Percentiles rank a stretch among this genome's conserved stretches.
phyloP scores from a whole-genome alignment of 2,113 vertebrate genomes.

The Corythaixoides concolor region DNA sequence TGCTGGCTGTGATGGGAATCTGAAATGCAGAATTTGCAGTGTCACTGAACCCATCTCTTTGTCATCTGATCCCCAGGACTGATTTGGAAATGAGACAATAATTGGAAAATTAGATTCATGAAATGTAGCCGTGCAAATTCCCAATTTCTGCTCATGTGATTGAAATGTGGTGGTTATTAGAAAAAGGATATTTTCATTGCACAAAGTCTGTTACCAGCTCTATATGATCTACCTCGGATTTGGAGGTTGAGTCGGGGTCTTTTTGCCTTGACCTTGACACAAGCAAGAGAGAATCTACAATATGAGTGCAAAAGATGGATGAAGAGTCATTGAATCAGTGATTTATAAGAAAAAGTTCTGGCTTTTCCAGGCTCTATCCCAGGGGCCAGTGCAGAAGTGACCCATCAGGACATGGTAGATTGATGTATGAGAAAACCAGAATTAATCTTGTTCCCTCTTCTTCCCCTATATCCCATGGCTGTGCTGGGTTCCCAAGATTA shows the following conservation, averaged over 20 bases:
- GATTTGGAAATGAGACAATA: constrained; percentile 24
- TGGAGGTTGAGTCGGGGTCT: not conserved
- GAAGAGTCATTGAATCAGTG: not conserved
- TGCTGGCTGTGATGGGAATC: constrained; percentile 11
- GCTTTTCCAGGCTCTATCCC: not conserved
- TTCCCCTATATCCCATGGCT: not conserved
- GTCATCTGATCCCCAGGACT: not conserved
- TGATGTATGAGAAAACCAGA: not conserved
- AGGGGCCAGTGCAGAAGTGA: not conserved
- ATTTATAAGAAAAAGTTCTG: not conserved
- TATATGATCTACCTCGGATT: not conserved
- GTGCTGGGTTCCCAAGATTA: not conserved
- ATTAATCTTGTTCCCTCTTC: not conserved
- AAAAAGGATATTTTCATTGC: not conserved
- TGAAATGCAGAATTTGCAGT: constrained; percentile 30
- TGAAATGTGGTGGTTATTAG: not conserved
- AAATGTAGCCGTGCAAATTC: not conserved
- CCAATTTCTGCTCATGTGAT: not conserved
- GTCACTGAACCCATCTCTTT: not conserved
- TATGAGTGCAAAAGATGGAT: not conserved
- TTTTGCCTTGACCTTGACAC: not conserved
- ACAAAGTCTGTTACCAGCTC: not conserved
- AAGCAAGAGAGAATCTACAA: not conserved
- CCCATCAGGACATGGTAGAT: not conserved
- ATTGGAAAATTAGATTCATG: constrained; percentile 32